Base-by-base conservation (phyloP, 2,797 vertebrate genomes). In the Telmatherina bonti region DNA sequence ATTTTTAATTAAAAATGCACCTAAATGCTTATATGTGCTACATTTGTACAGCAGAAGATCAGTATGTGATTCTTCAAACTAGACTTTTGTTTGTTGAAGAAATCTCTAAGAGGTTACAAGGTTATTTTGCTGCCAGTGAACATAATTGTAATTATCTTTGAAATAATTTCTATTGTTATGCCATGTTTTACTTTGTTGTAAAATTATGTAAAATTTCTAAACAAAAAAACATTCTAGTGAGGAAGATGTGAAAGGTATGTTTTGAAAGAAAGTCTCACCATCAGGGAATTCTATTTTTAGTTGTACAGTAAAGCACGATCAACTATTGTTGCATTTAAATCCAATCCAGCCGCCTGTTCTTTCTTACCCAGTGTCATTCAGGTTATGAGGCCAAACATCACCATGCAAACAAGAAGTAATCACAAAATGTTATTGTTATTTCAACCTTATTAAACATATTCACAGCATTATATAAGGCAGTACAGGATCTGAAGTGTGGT, bases 321-420 rank as follows among this genome's bases (percentile, higher is more conserved):
- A 61, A 54, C 38, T 16, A 24, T 12, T 22, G 24, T 16, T n/a
- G n/a, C n/a, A n/a, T n/a, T 26, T 30, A 3, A 20, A 35, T 26
- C 18, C 24, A 24, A 62, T 62, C 26, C 18, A 45, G 45, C 0
- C 35, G 26, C 33, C 26, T 67, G 35, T 35, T 30, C 15, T 43
- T 69, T 65, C 52, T n/a, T 16, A 38, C 15, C 31, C 24, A 9
- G 18, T 62, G 24, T 45, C 24, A 24, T 41, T 38, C 9, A 66
- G 29, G 35, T 24, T 24, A 51, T 8, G 15, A 26, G 45, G 45
- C 2, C 43, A 47, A 53, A 47, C 24, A 7, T 67, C 24, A 38
- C 22, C 31, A 29, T 57, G 18, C 9, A 24, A 29, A 30, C 55
- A 74, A 72, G 52, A 58, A 2, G 9, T 26, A 29, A 26, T 69